Conservation (phyloP, 2,888 invertebrate genomes). For the Drosophila suboccidentalis region DNA sequence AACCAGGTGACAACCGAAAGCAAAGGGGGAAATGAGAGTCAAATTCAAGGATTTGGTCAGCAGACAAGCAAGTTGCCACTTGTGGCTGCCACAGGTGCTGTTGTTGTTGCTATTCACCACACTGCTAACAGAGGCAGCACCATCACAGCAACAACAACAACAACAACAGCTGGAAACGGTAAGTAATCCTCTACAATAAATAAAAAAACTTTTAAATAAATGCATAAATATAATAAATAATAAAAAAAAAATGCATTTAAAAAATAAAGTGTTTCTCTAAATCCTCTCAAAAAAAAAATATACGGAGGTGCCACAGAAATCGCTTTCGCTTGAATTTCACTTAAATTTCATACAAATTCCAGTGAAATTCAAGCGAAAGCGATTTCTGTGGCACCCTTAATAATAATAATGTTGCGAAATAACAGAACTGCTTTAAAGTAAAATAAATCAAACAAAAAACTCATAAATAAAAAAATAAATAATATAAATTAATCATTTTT, state of each 20-base stretch:
- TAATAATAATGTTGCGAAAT: no score
- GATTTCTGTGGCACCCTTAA: no score
- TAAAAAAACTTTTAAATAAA: background rate
- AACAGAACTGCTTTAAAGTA: no score
- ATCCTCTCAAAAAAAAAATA: no score
- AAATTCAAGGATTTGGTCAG: conserved; percentile 6
- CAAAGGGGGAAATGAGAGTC: conserved; percentile 12
- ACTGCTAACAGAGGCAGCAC: conserved; percentile 24
- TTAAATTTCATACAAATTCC: no score
- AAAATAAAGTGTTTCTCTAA: background rate
- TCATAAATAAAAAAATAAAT: no score
- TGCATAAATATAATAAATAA: background rate
- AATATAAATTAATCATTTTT: no score
- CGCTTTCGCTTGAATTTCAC: no score
- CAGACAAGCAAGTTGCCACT: conserved; percentile 8
- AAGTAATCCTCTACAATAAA: background rate
- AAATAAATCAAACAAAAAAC: no score
- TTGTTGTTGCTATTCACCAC: conserved; percentile 6
- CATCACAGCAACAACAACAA: background rate
- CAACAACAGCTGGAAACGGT: background rate
- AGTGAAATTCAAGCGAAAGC: no score
- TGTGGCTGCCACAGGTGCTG: conserved; percentile 11
- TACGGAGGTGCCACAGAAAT: no score
- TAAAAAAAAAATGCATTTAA: no score
- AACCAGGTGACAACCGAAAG: conserved; percentile 1